A percentile compares a stretch with the other conserved stretches of the same genome.
Conservation (phyloP, 64 coral and sea anemone genomes). For the Orbicella faveolata region DNA sequence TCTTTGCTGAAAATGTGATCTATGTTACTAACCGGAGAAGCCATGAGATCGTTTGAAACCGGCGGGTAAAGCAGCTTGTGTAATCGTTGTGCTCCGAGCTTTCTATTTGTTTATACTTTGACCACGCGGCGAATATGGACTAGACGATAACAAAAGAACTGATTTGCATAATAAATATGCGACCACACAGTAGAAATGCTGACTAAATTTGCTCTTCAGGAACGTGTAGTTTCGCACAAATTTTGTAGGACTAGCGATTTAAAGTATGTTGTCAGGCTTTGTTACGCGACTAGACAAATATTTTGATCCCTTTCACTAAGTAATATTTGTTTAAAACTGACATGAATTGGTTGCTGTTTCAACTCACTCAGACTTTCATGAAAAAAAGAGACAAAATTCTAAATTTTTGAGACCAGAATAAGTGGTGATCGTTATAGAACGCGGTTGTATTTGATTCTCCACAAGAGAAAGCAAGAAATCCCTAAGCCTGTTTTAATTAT, state of each 20-base stretch:
- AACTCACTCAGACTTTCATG: too few species aligned
- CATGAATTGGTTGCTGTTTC: too few species aligned
- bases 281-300: too few species aligned
- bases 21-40: slow-evolving; percentile 19
- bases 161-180: slow-evolving; percentile 18
- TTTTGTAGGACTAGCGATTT: background rate
- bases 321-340: too few species aligned
- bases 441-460: too few species aligned
- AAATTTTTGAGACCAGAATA: too few species aligned
- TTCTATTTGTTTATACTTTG: background rate
- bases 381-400: too few species aligned
- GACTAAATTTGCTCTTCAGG: background rate
- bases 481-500: too few species aligned
- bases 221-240: background rate
- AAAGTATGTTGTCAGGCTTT: background rate
- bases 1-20: slow-evolving; percentile 52
- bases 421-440: too few species aligned
- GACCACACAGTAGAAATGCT: background rate
- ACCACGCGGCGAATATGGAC: slow-evolving; percentile 1
- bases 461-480: too few species aligned
- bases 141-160: slow-evolving; percentile 23
- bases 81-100: background rate
- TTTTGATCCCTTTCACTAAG: too few species aligned
- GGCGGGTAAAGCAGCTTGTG: background rate
- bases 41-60: background rate